These are phyloP conservation scores for Lasius fuliginosus DNA, from an alignment of 2,888 invertebrate species.

Conservation along the genomic window DNA sequence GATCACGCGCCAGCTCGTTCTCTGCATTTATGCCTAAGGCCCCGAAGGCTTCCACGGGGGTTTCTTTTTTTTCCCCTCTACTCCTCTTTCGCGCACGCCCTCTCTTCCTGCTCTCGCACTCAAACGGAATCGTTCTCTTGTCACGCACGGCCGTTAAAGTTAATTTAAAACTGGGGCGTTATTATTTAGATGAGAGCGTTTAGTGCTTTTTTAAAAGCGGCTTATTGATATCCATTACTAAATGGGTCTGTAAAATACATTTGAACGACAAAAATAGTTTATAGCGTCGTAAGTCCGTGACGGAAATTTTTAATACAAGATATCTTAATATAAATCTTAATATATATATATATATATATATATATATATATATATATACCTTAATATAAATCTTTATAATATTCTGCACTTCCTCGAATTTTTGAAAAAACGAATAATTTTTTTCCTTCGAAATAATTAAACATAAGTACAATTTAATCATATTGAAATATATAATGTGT, in stretches of 20 bases:
- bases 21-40: slow-evolving; percentile 46
- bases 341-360: no score
- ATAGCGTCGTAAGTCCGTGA: background rate
- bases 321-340: slow-evolving; percentile 4
- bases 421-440: background rate
- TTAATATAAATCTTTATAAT: background rate
- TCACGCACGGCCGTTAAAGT: slow-evolving; percentile 46
- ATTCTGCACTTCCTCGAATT: background rate
- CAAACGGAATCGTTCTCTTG: slow-evolving; percentile 51
- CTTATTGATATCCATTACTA: slow-evolving; percentile 19
- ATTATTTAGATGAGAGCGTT: slow-evolving; percentile 22
- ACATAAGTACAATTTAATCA: background rate
- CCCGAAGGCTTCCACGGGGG: slow-evolving; percentile 38
- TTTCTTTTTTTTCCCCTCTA: slow-evolving; percentile 4
- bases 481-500: background rate
- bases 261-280: background rate
- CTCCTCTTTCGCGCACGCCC: slow-evolving; percentile 41
- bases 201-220: slow-evolving; percentile 6
- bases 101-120: slow-evolving; percentile 62
- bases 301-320: background rate
- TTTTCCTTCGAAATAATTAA: background rate
- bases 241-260: background rate
- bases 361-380: no score
- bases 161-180: slow-evolving; percentile 45
- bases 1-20: slow-evolving; percentile 57